Evolutionary conservation across 2,797 vertebrate genomes (phyloP).

Genomic region (Propithecus perrieri): DNA sequence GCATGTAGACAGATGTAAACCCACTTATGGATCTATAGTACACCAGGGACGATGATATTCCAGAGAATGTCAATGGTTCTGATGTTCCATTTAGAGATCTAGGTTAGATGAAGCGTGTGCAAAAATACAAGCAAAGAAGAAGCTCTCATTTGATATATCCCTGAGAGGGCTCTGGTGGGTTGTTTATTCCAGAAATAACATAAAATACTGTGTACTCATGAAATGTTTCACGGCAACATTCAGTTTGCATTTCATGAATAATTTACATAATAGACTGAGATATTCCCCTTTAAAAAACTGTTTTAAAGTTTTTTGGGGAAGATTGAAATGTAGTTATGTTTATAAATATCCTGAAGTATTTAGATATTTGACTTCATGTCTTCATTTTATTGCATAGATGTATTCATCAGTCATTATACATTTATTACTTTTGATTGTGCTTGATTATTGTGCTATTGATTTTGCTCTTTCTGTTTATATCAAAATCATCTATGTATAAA

Average conservation of each 20-base stretch:
- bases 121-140: neutral
- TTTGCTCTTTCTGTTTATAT: constrained; percentile 17
- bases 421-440: neutral
- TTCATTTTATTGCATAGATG: neutral
- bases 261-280: neutral
- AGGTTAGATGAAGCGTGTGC: neutral
- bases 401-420: neutral
- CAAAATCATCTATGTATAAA: constrained; percentile 61
- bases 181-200: neutral
- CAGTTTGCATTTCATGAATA: neutral
- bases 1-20: neutral
- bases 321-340: neutral
- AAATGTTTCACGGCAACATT: neutral
- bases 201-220: neutral
- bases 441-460: neutral
- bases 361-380: neutral
- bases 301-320: neutral
- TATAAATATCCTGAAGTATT: neutral
- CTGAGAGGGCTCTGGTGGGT: neutral
- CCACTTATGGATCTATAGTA: neutral
- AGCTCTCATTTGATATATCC: neutral
- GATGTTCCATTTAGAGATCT: neutral
- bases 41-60: neutral
- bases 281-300: neutral
- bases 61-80: neutral